Evolutionary conservation across 2,113 vertebrate genomes (phyloP).

Genomic region (Corythoichthys intestinalis): DNA sequence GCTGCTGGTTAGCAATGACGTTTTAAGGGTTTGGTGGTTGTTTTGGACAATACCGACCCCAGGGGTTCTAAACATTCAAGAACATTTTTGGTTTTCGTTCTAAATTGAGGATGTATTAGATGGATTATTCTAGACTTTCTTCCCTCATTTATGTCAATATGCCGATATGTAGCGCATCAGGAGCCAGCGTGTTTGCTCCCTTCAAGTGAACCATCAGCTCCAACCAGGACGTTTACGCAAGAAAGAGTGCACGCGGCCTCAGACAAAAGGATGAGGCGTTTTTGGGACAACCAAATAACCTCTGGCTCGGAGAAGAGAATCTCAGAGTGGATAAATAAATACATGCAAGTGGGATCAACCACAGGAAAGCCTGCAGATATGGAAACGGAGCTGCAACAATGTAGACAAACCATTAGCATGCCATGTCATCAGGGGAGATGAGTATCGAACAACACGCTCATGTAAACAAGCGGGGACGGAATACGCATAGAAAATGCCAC

Average conservation of each 20-base stretch:
- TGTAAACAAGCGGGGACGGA: conserved; percentile 12
- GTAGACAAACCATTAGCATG: conserved; percentile 65
- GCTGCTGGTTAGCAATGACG: too few species aligned
- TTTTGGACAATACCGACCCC: background rate
- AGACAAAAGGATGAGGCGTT: conserved; percentile 60
- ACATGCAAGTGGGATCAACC: conserved; percentile 50
- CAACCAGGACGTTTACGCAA: conserved; percentile 68
- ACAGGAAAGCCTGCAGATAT: conserved; percentile 54
- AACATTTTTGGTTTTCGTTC: background rate
- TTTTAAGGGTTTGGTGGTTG: too few species aligned
- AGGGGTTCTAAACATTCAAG: background rate
- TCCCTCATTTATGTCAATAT: conserved; percentile 32
- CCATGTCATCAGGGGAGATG: conserved; percentile 58
- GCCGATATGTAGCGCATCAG: conserved; percentile 60
- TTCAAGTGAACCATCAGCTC: conserved; percentile 77
- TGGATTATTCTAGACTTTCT: conserved; percentile 15
- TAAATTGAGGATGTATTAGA: conserved; percentile 29
- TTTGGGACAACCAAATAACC: conserved; percentile 69
- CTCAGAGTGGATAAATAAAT: conserved; percentile 62
- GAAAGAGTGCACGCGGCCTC: conserved; percentile 55
- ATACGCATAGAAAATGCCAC: conserved; percentile 52
- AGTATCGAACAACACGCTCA: conserved; percentile 27
- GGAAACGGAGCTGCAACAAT: conserved; percentile 63
- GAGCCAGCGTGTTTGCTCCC: conserved; percentile 61
- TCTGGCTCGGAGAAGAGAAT: conserved; percentile 54